Evolutionary conservation across 2,113 vertebrate genomes (phyloP).

Genomic region (Catharus minimus): DNA sequence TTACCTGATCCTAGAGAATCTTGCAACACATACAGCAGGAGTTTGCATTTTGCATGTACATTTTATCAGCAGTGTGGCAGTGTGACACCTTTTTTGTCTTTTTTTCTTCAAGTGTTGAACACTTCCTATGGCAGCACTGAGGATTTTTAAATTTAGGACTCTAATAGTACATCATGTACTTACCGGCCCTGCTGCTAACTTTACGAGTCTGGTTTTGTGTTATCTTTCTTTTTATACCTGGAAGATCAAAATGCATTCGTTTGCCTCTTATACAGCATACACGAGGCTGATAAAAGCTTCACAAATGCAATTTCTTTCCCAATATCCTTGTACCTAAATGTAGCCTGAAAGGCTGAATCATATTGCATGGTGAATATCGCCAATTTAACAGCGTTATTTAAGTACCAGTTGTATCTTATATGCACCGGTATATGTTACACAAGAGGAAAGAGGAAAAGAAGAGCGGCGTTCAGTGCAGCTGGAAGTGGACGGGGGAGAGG

Average conservation of each 20-base stretch:
- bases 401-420: rapidly evolving
- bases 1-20: neutral
- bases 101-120: neutral
- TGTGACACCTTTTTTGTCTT: neutral
- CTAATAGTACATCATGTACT: neutral
- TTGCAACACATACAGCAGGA: neutral
- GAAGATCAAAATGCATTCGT: rapidly evolving
- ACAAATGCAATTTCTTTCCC: rapidly evolving
- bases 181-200: neutral
- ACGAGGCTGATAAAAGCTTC: neutral
- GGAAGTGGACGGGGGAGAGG: neutral
- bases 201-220: neutral
- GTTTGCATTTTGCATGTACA: neutral
- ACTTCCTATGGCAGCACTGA: neutral
- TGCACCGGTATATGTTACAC: rapidly evolving
- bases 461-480: rapidly evolving
- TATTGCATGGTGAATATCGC: rapidly evolving
- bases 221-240: neutral
- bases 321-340: neutral
- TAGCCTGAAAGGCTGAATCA: rapidly evolving
- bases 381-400: neutral
- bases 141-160: neutral
- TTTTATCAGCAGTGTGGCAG: neutral
- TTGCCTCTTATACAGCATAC: rapidly evolving
- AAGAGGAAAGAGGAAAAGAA: neutral